Percentiles rank a stretch among this genome's conserved stretches.
These are phyloP conservation scores for Urocyon cinereoargenteus DNA, from an alignment of 2,797 vertebrate genomes.

Conservation along the genomic window DNA sequence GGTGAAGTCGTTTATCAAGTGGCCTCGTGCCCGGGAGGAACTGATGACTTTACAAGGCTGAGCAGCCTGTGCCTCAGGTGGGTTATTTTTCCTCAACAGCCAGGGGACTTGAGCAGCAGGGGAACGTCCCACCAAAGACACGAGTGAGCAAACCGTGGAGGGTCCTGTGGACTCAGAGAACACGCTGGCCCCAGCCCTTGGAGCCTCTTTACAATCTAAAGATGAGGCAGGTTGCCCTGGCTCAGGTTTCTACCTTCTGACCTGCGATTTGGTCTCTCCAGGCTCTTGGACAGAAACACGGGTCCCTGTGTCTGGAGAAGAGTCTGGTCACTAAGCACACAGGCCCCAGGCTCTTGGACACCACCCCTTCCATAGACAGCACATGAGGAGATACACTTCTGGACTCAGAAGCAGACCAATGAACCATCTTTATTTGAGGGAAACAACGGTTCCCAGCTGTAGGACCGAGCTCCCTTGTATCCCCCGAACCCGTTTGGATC, in stretches of 20 bases:
- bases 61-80: not conserved
- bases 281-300: too few species aligned
- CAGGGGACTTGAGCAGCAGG: not conserved
- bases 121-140: not conserved
- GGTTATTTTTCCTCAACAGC: not conserved
- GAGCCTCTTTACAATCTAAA: not conserved
- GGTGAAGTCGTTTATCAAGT: not conserved
- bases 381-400: not conserved
- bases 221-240: too few species aligned
- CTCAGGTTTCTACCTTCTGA: not conserved
- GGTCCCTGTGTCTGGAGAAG: not conserved
- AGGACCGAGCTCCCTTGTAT: not conserved
- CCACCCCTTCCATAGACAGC: not conserved
- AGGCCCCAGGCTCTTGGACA: accelerated
- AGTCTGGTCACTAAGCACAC: not conserved
- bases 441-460: not conserved
- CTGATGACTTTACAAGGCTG: not conserved
- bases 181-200: not conserved
- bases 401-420: not conserved
- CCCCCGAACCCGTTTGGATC: not conserved
- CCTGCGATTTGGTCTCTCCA: not conserved
- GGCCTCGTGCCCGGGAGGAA: not conserved
- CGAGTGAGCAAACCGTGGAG: not conserved
- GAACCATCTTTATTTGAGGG: not conserved
- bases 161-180: not conserved